Conservation (phyloP, 2,113 vertebrate species). For the Bubo blakistoni region DNA sequence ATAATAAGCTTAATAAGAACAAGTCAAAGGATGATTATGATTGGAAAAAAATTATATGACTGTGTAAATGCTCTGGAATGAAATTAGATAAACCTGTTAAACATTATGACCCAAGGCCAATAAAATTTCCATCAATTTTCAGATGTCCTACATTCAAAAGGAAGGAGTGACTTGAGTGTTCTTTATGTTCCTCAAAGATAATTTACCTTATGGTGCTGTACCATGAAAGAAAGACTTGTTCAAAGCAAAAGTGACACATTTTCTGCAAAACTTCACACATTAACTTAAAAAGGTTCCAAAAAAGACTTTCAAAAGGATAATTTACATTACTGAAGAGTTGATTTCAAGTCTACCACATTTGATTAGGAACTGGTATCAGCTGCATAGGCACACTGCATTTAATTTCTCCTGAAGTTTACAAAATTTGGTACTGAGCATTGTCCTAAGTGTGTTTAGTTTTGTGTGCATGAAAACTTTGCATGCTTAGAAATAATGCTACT, state of each 20-base stretch:
- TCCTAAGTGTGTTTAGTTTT: neutral
- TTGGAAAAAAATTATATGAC: slow-evolving; percentile 9
- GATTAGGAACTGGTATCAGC: slow-evolving; percentile 50
- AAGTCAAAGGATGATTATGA: slow-evolving; percentile 24
- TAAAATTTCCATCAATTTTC: slow-evolving; percentile 60
- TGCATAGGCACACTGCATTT: neutral
- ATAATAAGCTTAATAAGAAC: neutral
- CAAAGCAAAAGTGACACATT: slow-evolving; percentile 62
- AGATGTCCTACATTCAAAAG: slow-evolving; percentile 58
- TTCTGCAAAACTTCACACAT: slow-evolving; percentile 55
- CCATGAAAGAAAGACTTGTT: slow-evolving; percentile 61
- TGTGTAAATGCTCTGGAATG: slow-evolving; percentile 42
- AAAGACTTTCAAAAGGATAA: slow-evolving; percentile 62
- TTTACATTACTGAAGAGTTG: slow-evolving; percentile 63
- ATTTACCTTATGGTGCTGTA: slow-evolving; percentile 58
- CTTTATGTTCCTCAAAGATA: slow-evolving; percentile 65
- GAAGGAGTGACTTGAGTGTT: slow-evolving; percentile 22
- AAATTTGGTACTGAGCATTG: neutral
- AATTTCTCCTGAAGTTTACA: neutral
- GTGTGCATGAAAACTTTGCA: neutral
- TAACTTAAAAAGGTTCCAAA: slow-evolving; percentile 58
- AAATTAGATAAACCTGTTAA: slow-evolving; percentile 63
- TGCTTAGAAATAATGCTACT: neutral
- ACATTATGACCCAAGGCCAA: slow-evolving; percentile 42
- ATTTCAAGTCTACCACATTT: slow-evolving; percentile 51